Percentiles rank a stretch among this genome's conserved stretches.
These are phyloP conservation scores for Caranx melampygus DNA, from an alignment of 2,113 vertebrate species.

Conservation along the genomic window DNA sequence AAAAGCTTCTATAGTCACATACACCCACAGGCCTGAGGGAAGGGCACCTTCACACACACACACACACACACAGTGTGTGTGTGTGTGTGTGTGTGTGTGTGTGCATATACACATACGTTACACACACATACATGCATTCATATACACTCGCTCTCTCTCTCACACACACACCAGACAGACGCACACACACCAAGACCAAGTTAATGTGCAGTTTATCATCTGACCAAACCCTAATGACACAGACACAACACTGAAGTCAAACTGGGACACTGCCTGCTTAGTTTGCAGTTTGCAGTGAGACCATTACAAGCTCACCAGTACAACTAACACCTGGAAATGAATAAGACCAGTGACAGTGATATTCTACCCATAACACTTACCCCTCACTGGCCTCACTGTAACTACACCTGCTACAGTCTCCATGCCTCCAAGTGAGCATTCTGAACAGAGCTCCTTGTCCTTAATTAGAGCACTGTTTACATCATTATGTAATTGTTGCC, in stretches of 20 bases:
- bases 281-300: neutral
- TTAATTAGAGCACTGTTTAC: conserved; percentile 55
- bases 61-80: neutral
- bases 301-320: conserved; percentile 11
- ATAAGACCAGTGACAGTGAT: no score
- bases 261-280: neutral
- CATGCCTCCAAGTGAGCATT: conserved; percentile 27
- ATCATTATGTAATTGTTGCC: conserved; percentile 52
- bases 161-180: neutral
- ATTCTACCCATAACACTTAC: no score
- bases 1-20: conserved; percentile 71
- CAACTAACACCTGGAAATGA: neutral
- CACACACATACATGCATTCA: neutral
- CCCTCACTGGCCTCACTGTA: neutral
- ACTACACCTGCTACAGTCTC: neutral
- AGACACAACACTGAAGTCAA: neutral
- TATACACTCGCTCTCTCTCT: neutral
- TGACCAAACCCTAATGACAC: neutral
- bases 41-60: conserved; percentile 72
- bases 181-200: neutral
- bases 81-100: no score
- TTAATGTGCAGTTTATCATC: conserved; percentile 1
- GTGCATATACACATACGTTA: neutral
- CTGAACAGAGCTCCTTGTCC: conserved; percentile 36
- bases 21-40: conserved; percentile 53